Percentiles rank a stretch among this genome's conserved stretches.
Conservation (phyloP, 2,888 invertebrate species). For the Metacarcinus magister region DNA sequence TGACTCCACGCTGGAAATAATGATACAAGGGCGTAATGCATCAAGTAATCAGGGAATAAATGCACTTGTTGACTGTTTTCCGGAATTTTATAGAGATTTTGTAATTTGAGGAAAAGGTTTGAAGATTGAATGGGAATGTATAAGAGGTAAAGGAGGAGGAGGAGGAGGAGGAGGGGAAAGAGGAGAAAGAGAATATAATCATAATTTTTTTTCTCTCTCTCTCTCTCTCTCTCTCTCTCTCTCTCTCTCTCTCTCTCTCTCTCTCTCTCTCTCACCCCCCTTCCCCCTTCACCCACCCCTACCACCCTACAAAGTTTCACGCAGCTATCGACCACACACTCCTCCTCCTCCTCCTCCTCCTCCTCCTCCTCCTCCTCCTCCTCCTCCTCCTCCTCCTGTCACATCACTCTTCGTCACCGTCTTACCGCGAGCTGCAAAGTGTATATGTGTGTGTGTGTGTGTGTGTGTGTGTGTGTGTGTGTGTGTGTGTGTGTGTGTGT, state of each 20-base stretch:
- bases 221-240: background rate
- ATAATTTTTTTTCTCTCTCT: background rate
- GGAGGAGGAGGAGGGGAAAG: too few relatives aligned
- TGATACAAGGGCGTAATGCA: too few relatives aligned
- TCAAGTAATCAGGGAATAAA: too few relatives aligned
- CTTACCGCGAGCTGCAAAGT: background rate
- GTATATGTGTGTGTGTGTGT: slow-evolving; percentile 41
- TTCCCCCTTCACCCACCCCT: background rate
- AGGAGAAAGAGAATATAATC: background rate
- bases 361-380: background rate
- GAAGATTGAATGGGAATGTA: background rate
- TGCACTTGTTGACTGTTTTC: too few relatives aligned
- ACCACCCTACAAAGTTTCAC: background rate
- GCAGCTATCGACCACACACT: background rate
- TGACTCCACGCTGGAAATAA: too few relatives aligned
- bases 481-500: too few relatives aligned
- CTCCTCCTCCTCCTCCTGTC: background rate
- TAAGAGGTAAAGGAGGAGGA: background rate
- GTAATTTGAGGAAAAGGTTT: background rate
- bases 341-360: too few relatives aligned
- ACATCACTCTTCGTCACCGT: background rate
- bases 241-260: background rate
- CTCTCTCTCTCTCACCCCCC: background rate
- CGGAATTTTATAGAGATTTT: too few relatives aligned
- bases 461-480: background rate